These are phyloP conservation scores for Macrotrachela quadricornifera DNA, from an alignment of 1,140 invertebrate species.

Conservation along the genomic window DNA sequence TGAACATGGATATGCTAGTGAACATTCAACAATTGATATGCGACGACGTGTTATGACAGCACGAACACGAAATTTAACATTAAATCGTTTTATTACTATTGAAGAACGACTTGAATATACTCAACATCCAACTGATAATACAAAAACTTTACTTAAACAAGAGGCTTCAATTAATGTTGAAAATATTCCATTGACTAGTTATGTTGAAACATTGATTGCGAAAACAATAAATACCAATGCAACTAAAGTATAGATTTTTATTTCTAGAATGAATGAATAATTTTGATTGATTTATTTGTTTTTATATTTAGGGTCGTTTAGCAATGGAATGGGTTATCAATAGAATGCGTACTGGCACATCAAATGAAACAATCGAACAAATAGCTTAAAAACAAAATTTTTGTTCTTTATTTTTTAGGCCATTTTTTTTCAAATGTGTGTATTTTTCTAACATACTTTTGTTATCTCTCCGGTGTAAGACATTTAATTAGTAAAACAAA, in stretches of 20 bases:
- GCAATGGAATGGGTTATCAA: no score
- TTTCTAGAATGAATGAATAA: not conserved
- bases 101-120: slow-evolving; percentile 6
- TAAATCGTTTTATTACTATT: not conserved
- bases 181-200: slow-evolving; percentile 3
- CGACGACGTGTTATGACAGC: not conserved
- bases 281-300: no score
- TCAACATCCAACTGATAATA: not conserved
- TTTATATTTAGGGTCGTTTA: no score
- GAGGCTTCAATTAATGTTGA: slow-evolving; percentile 3
- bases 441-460: no score
- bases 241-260: not conserved
- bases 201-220: slow-evolving; percentile 3
- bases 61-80: slow-evolving; percentile 3
- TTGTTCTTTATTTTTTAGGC: no score
- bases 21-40: slow-evolving; percentile 4
- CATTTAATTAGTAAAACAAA: no score
- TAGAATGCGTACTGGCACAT: no score
- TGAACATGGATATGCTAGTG: slow-evolving; percentile 2
- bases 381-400: no score
- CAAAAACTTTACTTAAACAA: slow-evolving; percentile 8
- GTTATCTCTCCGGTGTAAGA: no score
- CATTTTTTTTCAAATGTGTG: no score
- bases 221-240: slow-evolving; percentile 1
- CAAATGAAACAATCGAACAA: no score